Conservation (phyloP, 2,113 vertebrate species). For the Tragelaphus imberbis region DNA sequence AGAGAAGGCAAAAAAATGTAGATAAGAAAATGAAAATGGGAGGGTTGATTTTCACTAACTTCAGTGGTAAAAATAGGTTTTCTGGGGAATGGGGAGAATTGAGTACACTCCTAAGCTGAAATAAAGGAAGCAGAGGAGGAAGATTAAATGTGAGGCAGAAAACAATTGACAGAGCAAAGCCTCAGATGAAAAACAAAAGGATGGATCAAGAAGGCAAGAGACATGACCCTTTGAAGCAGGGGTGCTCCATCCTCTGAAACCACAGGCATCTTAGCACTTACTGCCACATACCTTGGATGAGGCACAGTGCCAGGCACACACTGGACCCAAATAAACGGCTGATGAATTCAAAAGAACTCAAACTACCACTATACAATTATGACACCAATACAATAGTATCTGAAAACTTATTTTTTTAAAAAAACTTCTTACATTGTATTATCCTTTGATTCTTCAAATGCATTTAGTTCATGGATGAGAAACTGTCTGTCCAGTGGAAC, state of each 20-base stretch:
- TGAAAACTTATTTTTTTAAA: not conserved
- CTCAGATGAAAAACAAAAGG: not conserved
- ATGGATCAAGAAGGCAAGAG: not conserved
- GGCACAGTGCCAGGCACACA: not conserved
- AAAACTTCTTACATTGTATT: constrained; percentile 87
- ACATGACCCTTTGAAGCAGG: not conserved
- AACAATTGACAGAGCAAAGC: not conserved
- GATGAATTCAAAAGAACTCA: not conserved
- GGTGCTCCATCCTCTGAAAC: not conserved
- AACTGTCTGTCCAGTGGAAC: constrained; percentile 92
- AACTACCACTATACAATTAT: not conserved
- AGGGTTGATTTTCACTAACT: not conserved
- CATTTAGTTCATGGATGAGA: constrained; percentile 89
- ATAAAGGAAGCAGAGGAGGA: not conserved
- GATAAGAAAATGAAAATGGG: not conserved
- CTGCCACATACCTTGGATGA: no score
- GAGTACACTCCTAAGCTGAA: not conserved
- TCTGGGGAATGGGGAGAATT: not conserved
- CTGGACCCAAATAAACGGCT: not conserved
- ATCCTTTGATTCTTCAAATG: constrained; percentile 86
- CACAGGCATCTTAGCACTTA: not conserved
- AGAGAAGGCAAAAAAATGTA: not conserved
- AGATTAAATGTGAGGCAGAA: not conserved
- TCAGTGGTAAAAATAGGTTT: not conserved
- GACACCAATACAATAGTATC: not conserved